phyloP scores from a whole-genome alignment of 2,797 vertebrate genomes.

The Gorsachius magnificus region DNA sequence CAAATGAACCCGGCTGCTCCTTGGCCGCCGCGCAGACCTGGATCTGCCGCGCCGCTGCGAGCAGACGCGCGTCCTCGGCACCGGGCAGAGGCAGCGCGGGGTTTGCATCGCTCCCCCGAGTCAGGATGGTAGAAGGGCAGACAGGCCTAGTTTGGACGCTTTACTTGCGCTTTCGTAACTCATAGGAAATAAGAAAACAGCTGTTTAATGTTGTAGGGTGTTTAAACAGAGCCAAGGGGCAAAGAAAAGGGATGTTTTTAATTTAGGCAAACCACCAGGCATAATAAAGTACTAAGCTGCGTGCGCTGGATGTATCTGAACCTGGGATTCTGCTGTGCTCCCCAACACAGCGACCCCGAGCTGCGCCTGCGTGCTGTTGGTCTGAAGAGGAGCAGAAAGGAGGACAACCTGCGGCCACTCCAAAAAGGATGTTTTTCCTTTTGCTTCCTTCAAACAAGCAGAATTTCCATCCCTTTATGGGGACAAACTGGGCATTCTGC shows the following conservation, averaged over 20 bases:
- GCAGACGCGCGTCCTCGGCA: accelerated
- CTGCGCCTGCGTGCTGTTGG: background rate
- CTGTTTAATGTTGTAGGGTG: background rate
- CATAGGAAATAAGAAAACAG: background rate
- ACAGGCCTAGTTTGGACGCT: background rate
- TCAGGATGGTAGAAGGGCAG: background rate
- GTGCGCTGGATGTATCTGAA: background rate
- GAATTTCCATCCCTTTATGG: background rate
- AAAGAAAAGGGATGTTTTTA: background rate
- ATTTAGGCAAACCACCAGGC: background rate
- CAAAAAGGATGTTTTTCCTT: background rate
- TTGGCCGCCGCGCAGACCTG: accelerated
- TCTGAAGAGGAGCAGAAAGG: background rate
- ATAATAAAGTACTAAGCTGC: background rate
- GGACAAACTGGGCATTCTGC: background rate
- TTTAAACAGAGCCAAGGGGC: background rate
- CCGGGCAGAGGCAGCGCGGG: background rate
- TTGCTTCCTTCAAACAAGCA: background rate
- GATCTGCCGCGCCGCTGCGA: accelerated
- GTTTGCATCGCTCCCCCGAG: background rate
- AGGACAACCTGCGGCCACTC: background rate
- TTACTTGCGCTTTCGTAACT: background rate
- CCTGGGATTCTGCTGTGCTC: background rate
- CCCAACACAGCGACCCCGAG: too few species aligned
- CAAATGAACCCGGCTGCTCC: background rate